These are phyloP conservation scores for Sminthopsis crassicaudata DNA, from an alignment of 2,113 vertebrate species.

Conservation along the genomic window DNA sequence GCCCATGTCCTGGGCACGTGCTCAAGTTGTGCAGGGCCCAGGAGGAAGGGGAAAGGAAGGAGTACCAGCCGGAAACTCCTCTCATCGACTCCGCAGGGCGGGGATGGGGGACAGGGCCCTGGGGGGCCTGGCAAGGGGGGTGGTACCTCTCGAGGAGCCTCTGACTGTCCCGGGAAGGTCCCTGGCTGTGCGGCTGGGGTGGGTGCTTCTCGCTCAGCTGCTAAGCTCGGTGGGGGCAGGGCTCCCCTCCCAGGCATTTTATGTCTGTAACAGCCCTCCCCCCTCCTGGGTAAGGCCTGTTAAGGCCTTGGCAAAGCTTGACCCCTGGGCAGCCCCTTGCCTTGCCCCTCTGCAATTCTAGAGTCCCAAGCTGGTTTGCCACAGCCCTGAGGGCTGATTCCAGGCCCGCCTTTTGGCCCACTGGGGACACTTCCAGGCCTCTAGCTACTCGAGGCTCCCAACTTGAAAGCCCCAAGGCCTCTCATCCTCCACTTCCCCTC, in stretches of 20 bases:
- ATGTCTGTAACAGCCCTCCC: not conserved
- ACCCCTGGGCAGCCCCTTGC: too few species aligned
- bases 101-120: not conserved
- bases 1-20: not conserved
- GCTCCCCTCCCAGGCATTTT: not conserved
- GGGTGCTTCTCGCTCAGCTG: not conserved
- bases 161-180: not conserved
- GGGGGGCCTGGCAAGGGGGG: too few species aligned
- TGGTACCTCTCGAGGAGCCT: not conserved
- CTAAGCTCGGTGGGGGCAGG: not conserved
- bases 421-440: not conserved
- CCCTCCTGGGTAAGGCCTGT: not conserved
- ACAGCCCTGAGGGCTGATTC: not conserved
- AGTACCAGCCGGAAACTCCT: not conserved
- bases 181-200: not conserved
- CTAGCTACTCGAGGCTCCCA: not conserved
- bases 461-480: not conserved
- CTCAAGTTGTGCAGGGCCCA: not conserved
- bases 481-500: not conserved
- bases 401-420: not conserved
- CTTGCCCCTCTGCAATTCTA: too few species aligned
- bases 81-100: not conserved
- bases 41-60: not conserved
- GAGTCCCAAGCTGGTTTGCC: not conserved
- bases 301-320: not conserved